Conservation (phyloP, 2,113 vertebrate genomes). For the Solenodon paradoxus region DNA sequence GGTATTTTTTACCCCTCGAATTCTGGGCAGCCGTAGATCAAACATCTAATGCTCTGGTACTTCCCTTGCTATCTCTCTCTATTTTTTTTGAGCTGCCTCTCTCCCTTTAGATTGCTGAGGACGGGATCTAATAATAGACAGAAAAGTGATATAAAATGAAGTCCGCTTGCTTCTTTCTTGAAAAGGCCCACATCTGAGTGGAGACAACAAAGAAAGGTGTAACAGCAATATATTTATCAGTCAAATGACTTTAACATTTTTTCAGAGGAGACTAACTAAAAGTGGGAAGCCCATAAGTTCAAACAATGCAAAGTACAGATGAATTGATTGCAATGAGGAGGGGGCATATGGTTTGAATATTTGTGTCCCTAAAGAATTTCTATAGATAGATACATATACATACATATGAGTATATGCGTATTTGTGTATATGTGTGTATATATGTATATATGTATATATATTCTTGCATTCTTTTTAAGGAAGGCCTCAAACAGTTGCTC, state of each 20-base stretch:
- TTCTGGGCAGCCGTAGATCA: not conserved
- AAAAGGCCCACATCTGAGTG: not conserved
- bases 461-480: no score
- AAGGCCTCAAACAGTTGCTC: no score
- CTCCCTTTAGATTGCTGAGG: not conserved
- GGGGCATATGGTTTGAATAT: not conserved
- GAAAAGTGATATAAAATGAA: not conserved
- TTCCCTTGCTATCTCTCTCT: not conserved
- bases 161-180: not conserved
- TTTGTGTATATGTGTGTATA: no score
- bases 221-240: not conserved
- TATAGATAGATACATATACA: no score
- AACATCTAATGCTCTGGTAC: not conserved
- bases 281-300: not conserved
- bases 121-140: not conserved
- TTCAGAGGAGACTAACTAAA: not conserved
- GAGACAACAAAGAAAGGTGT: not conserved
- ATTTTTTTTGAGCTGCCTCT: not conserved
- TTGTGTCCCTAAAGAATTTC: not conserved
- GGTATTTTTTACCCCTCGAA: not conserved
- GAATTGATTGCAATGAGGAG: not conserved
- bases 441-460: no score
- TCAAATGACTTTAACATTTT: not conserved
- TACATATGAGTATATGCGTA: no score
- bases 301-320: not conserved